These are phyloP conservation scores for Cerastis leucographa DNA, from an alignment of 2,888 invertebrate genomes.

Conservation along the genomic window DNA sequence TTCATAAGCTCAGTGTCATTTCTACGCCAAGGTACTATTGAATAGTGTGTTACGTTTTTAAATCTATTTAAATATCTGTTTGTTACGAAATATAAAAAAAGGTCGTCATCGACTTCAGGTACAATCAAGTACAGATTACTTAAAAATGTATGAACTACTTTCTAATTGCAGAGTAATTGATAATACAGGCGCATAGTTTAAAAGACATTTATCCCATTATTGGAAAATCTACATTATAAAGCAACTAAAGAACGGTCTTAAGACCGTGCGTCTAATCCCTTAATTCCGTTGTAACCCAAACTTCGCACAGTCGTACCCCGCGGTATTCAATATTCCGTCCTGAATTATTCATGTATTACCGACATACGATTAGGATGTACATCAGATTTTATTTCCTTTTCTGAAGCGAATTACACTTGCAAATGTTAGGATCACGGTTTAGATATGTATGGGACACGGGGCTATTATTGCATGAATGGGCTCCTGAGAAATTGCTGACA, in stretches of 20 bases:
- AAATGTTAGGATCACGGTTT: conserved; percentile 61
- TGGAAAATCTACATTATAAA: not conserved
- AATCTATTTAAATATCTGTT: not conserved
- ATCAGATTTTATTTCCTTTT: conserved; percentile 72
- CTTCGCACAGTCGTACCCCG: conserved; percentile 30
- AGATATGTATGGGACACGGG: conserved; percentile 38
- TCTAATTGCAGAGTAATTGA: not conserved
- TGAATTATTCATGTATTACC: conserved; percentile 78
- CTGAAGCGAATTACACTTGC: conserved; percentile 66
- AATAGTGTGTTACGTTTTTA: not conserved
- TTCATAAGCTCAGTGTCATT: not conserved
- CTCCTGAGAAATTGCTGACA: conserved; percentile 24
- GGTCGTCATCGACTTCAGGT: not conserved
- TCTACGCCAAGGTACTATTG: no score
- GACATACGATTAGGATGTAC: conserved; percentile 76
- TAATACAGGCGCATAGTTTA: not conserved
- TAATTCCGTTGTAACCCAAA: conserved; percentile 53
- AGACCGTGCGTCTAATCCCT: conserved; percentile 43
- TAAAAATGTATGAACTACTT: not conserved
- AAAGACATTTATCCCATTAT: conserved; percentile 3
- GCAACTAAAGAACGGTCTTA: conserved; percentile 31
- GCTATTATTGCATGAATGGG: conserved; percentile 34
- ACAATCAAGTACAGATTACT: not conserved
- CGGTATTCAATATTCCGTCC: conserved; percentile 77
- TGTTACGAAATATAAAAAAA: not conserved